phyloP scores from a whole-genome alignment of 2,888 invertebrate species.

The Rosalia funebris region DNA sequence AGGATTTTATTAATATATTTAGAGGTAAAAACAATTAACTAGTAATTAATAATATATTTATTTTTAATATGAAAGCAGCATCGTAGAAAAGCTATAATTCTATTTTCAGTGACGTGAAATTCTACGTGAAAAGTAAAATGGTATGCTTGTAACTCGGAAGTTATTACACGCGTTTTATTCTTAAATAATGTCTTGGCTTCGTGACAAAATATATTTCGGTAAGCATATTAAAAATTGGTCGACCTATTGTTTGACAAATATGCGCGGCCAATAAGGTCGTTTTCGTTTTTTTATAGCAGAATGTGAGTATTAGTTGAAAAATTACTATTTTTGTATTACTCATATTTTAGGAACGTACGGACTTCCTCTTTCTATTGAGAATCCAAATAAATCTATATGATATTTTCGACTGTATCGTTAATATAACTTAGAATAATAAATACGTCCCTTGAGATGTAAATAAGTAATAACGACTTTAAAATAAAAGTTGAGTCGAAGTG shows the following conservation, averaged over 20 bases:
- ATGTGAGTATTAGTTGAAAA: neutral
- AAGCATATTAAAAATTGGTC: neutral
- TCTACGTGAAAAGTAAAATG: slow-evolving; percentile 1
- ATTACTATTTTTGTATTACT: neutral
- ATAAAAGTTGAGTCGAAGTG: no score
- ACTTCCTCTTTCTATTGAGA: neutral
- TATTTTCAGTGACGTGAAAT: no score
- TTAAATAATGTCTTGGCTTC: slow-evolving; percentile 17
- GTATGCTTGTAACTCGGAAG: slow-evolving; percentile 18
- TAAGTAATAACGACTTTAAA: neutral
- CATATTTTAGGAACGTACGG: neutral
- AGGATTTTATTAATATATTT: no score
- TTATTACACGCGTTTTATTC: slow-evolving; percentile 16
- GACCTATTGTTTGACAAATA: slow-evolving; percentile 4
- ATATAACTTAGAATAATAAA: neutral
- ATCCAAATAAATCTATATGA: neutral
- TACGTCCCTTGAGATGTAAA: neutral
- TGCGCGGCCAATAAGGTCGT: neutral
- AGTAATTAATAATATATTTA: no score
- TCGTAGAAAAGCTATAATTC: no score
- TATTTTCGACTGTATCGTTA: neutral
- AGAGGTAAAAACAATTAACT: no score
- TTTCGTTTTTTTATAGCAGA: neutral
- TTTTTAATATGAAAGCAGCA: no score
- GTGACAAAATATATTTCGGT: slow-evolving; percentile 10